Conservation (phyloP, 2,888 invertebrate species). For the Litoditis marina region DNA sequence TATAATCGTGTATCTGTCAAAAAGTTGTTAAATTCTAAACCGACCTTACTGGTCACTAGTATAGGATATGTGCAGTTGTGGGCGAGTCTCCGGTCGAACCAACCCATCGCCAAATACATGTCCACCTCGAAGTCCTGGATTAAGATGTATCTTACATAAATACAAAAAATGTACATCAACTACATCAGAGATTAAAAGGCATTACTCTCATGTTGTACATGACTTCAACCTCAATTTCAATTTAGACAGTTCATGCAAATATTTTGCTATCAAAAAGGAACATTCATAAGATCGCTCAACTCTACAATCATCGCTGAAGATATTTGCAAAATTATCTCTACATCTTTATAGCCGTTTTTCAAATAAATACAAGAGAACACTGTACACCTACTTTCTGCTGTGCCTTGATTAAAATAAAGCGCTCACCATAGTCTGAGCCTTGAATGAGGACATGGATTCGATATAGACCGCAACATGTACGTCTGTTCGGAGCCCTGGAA, state of each 20-base stretch:
- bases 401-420: too few relatives aligned
- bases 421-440: conserved; percentile 60
- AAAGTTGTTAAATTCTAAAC: background rate
- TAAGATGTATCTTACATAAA: background rate
- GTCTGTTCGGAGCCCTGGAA: conserved; percentile 48
- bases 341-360: too few relatives aligned
- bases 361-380: too few relatives aligned
- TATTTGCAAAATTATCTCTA: too few relatives aligned
- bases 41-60: conserved; percentile 50
- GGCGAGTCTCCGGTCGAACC: conserved; percentile 57
- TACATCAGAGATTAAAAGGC: too few relatives aligned
- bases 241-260: background rate
- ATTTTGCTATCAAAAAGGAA: too few relatives aligned
- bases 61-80: conserved; percentile 62
- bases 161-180: too few relatives aligned
- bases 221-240: too few relatives aligned
- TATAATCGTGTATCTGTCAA: background rate
- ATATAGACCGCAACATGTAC: conserved; percentile 60
- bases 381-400: too few relatives aligned
- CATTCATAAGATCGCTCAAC: too few relatives aligned
- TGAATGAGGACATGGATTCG: conserved; percentile 61
- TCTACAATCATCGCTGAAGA: too few relatives aligned
- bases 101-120: conserved; percentile 61
- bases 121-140: conserved; percentile 60
- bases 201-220: too few relatives aligned